These are phyloP conservation scores for Protobothrops mucrosquamatus DNA, from an alignment of 2,113 vertebrate species.

Conservation along the genomic window DNA sequence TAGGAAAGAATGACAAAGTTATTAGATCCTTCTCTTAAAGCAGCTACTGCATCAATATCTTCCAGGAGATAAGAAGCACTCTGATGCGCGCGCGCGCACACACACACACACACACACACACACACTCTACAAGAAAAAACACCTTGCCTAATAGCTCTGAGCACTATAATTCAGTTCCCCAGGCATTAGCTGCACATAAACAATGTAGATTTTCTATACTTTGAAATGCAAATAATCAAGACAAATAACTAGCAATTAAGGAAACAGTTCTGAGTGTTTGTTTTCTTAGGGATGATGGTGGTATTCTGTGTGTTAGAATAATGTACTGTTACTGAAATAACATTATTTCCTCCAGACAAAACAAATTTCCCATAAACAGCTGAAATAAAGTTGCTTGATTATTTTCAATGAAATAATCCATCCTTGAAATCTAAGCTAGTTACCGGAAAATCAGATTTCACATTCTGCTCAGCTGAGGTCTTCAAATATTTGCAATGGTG, in stretches of 20 bases:
- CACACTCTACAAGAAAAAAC: not conserved
- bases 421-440: not conserved
- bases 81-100: no score
- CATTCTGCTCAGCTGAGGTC: constrained; percentile 23
- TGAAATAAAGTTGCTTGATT: constrained; percentile 16
- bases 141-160: not conserved
- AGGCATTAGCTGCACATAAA: not conserved
- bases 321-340: not conserved
- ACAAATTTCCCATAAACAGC: not conserved
- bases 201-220: not conserved
- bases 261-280: not conserved
- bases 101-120: not conserved
- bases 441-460: constrained; percentile 9
- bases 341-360: constrained; percentile 5
- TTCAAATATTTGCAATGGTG: not conserved
- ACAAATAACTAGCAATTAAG: constrained; percentile 22
- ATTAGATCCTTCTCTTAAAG: not conserved
- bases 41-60: not conserved
- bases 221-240: constrained; percentile 2
- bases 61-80: not conserved
- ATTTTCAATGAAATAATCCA: constrained; percentile 36
- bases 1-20: constrained; percentile 52
- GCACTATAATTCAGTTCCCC: constrained; percentile 1
- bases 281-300: not conserved
- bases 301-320: constrained; percentile 12